These are phyloP conservation scores for Anoplophora glabripennis DNA, from an alignment of 1,140 invertebrate genomes.

Conservation along the genomic window DNA sequence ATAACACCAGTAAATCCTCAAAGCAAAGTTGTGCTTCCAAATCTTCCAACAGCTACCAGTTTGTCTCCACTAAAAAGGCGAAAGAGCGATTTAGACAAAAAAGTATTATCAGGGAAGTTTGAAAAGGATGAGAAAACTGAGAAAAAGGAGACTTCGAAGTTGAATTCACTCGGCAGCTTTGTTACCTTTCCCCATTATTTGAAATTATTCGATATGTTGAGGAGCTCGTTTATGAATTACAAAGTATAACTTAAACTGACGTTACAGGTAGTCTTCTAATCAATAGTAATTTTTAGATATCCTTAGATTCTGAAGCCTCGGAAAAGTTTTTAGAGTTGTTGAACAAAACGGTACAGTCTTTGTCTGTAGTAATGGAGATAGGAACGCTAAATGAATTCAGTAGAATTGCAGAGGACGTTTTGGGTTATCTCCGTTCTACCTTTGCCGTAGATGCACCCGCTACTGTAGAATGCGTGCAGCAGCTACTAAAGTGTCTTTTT, in stretches of 20 bases:
- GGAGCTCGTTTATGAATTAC: conserved; percentile 75
- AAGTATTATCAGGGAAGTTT: conserved; percentile 27
- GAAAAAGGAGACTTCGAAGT: conserved; percentile 47
- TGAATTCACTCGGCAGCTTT: conserved; percentile 61
- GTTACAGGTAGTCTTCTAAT: not conserved
- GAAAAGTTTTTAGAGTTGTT: conserved; percentile 75
- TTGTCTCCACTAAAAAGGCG: conserved; percentile 54
- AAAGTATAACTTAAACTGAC: conserved; percentile 53
- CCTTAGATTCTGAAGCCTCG: conserved; percentile 66
- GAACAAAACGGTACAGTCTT: conserved; percentile 60
- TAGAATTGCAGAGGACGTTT: conserved; percentile 75
- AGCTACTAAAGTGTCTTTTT: conserved; percentile 81
- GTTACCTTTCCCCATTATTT: conserved; percentile 69
- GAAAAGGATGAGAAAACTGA: conserved; percentile 43
- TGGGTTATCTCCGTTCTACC: conserved; percentile 71
- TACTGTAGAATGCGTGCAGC: conserved; percentile 76
- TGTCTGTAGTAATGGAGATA: conserved; percentile 77
- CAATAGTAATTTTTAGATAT: conserved; percentile 56
- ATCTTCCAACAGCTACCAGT: conserved; percentile 48
- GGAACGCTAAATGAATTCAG: conserved; percentile 70
- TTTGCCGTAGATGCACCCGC: conserved; percentile 67
- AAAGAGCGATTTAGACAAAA: conserved; percentile 45
- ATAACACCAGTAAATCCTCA: conserved; percentile 59
- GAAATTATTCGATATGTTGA: conserved; percentile 72
- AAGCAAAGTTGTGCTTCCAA: conserved; percentile 54